Evolutionary conservation across 2,797 vertebrate species (phyloP), one percentile per base, ranked within the genome.

Genomic region (Varecia variegata): DNA sequence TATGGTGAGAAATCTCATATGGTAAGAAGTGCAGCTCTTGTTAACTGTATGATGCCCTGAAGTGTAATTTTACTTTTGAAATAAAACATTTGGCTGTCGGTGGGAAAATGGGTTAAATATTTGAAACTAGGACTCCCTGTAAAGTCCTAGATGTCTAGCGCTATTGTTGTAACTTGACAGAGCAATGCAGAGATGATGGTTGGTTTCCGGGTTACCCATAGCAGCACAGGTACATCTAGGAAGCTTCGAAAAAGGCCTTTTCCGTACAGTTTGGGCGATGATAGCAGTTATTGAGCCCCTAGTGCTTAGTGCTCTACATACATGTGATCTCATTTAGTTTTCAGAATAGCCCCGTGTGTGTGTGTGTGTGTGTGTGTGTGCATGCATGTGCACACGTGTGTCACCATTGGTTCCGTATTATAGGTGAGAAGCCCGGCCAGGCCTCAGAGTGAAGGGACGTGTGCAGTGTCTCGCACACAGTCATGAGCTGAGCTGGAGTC

Each of bases 231-330:
- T 3, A 43, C 67, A 52, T 15, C 40, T 56, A 14, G 25, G 38
- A 27, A 23, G 25, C 56, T 71, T 56, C 27, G 40, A 25, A 27
- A 13, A 71, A 30, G 5, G 21, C 27, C 10, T 12, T 15, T 9
- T n/a, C 9, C 0, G 2, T 23, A 18, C 9, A 0, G 10, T 43
- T 27, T 13, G 79, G 5, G 11, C 20, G 54, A 27, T 0, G 13
- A 21, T 2, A 40, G 4, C 27, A 58, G 23, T 23, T 15, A 14
- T 2, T 52, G 15, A 47, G 38, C 38, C 65, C 62, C 38, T 27
- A 10, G 38, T 18, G 25, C 45, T 87, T 62, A 43, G 77, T 14
- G 45, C 40, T 56, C 7, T 45, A 7, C 3, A 1, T 5, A 5
- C 7, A 2, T 0, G 4, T 1, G n/a, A 25, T 25, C n/a, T 90